Percentiles rank a stretch among this genome's conserved stretches.
These are phyloP conservation scores for Adelosebastes latens DNA, from an alignment of 2,797 vertebrate species.

Conservation along the genomic window DNA sequence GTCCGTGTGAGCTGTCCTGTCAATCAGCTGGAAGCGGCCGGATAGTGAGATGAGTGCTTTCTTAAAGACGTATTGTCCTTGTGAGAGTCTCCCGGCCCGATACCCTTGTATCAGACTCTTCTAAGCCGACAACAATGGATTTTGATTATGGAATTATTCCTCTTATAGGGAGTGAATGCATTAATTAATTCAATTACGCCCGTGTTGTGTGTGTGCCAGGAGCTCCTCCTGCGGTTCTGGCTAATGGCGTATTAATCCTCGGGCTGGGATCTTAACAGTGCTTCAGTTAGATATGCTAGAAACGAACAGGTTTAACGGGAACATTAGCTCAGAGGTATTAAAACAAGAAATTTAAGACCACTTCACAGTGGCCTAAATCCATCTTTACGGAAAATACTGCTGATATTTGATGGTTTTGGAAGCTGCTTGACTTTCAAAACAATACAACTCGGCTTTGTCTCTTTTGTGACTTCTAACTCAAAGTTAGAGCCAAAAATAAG, in stretches of 20 bases:
- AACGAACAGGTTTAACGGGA: slow-evolving; percentile 46
- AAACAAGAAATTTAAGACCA: slow-evolving; percentile 38
- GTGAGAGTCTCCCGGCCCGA: slow-evolving; percentile 21
- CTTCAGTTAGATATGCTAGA: slow-evolving; percentile 36
- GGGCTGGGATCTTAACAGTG: slow-evolving; percentile 47
- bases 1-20: slow-evolving; percentile 40
- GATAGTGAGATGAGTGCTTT: neutral
- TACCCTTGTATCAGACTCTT: slow-evolving; percentile 26
- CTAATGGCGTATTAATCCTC: slow-evolving; percentile 67
- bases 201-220: slow-evolving; percentile 25
- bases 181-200: slow-evolving; percentile 68
- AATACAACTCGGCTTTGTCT: neutral
- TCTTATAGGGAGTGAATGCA: slow-evolving; percentile 44
- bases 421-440: slow-evolving; percentile 1
- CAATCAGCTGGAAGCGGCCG: slow-evolving; percentile 44
- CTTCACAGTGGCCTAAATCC: slow-evolving; percentile 43
- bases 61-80: slow-evolving; percentile 59
- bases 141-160: slow-evolving; percentile 61
- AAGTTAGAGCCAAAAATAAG: neutral
- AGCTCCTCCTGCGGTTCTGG: slow-evolving; percentile 37
- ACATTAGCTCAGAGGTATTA: slow-evolving; percentile 39
- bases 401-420: slow-evolving; percentile 4
- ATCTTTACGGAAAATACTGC: slow-evolving; percentile 11
- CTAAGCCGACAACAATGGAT: slow-evolving; percentile 64
- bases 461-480: neutral